Conservation (phyloP, 2,888 invertebrate genomes). For the Melinaea menophilus region DNA sequence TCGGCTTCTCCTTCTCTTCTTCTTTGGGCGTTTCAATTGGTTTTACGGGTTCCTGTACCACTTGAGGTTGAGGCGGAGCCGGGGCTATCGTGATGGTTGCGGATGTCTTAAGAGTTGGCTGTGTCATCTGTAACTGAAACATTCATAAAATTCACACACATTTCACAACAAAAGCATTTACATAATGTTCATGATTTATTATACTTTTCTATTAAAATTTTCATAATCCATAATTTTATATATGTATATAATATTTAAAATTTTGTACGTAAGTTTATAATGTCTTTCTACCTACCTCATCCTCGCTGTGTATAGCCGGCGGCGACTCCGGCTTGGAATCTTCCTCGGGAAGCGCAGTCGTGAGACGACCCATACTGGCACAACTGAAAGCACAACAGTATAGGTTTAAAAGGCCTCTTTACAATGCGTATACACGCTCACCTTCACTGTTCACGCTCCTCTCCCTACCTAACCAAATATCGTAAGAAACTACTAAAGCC, state of each 20-base stretch:
- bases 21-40: slow-evolving; percentile 44
- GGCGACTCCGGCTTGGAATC: slow-evolving; percentile 43
- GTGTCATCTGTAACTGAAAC: slow-evolving; percentile 38
- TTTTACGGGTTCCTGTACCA: slow-evolving; percentile 52
- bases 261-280: background rate
- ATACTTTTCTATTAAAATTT: background rate
- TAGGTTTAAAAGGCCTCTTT: no score
- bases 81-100: slow-evolving; percentile 66
- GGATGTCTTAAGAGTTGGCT: slow-evolving; percentile 60
- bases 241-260: no score
- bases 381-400: slow-evolving; percentile 42
- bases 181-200: no score
- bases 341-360: slow-evolving; percentile 54
- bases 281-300: background rate
- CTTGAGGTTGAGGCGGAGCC: slow-evolving; percentile 47
- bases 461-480: no score
- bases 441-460: no score
- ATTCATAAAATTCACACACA: background rate
- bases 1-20: slow-evolving; percentile 52
- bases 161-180: background rate
- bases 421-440: no score
- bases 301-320: slow-evolving; percentile 38
- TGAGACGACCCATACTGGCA: slow-evolving; percentile 53
- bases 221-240: background rate
- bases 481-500: no score